These are phyloP conservation scores for Nannospalax galili DNA, from an alignment of 2,113 vertebrate genomes.

Conservation along the genomic window DNA sequence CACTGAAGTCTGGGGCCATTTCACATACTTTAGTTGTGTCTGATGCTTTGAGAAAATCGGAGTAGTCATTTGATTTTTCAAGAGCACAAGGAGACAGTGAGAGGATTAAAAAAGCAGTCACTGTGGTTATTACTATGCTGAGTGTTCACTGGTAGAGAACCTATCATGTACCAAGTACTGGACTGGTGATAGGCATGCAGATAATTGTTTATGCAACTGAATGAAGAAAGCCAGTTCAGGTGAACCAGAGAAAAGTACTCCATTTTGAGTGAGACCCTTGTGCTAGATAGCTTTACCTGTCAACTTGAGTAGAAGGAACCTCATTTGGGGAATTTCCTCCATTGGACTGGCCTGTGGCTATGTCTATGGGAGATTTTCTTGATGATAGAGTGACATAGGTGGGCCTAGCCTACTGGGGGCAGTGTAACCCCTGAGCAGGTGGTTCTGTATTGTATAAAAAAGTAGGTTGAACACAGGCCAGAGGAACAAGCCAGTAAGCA, in stretches of 20 bases:
- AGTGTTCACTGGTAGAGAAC: neutral
- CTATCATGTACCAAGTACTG: neutral
- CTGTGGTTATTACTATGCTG: rapidly evolving
- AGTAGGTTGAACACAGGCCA: too few relatives aligned
- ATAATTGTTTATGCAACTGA: rapidly evolving
- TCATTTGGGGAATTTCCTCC: too few relatives aligned
- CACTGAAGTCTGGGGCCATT: neutral
- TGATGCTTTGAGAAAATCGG: neutral
- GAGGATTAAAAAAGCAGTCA: neutral
- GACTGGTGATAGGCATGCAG: neutral
- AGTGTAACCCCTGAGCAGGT: too few relatives aligned
- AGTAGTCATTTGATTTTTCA: neutral
- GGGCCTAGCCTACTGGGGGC: too few relatives aligned
- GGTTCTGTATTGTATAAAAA: too few relatives aligned
- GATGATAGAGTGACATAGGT: too few relatives aligned
- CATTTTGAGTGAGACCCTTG: too few relatives aligned
- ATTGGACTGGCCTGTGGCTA: too few relatives aligned
- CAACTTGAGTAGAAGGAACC: too few relatives aligned
- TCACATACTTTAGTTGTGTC: neutral
- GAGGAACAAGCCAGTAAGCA: too few relatives aligned
- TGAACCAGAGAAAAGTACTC: rapidly evolving
- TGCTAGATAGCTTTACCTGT: too few relatives aligned
- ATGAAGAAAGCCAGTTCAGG: neutral
- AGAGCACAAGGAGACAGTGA: neutral
- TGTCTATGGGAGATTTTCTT: too few relatives aligned